Evolutionary conservation across 2,113 vertebrate genomes (phyloP).

Genomic region (Osmerus mordax): DNA sequence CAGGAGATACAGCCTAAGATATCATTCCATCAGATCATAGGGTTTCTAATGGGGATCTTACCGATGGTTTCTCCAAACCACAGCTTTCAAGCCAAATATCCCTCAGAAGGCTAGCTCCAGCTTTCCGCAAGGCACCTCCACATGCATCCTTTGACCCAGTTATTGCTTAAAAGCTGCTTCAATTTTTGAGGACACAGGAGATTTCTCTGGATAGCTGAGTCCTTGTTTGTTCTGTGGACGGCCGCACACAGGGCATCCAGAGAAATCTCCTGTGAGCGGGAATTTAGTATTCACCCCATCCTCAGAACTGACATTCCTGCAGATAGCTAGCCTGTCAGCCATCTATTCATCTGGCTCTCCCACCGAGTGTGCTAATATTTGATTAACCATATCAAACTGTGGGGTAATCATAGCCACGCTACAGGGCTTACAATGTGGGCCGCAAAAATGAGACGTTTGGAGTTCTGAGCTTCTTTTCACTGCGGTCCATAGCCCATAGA

Average conservation of each 20-base stretch:
- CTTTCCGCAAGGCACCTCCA: constrained; percentile 36
- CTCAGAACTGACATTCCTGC: constrained; percentile 15
- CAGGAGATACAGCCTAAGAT: constrained; percentile 50
- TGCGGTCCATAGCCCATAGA: background rate
- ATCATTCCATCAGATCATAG: constrained; percentile 57
- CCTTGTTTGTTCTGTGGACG: constrained; percentile 16
- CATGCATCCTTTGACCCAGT: constrained; percentile 61
- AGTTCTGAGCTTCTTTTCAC: constrained; percentile 24
- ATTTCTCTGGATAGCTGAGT: constrained; percentile 42
- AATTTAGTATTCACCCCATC: constrained; percentile 21
- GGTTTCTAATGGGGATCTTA: constrained; percentile 50
- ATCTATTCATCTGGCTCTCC: background rate
- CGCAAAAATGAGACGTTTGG: too few species aligned
- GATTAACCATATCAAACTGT: constrained; percentile 32
- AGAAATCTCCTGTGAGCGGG: constrained; percentile 7
- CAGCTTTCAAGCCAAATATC: background rate
- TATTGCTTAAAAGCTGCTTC: constrained; percentile 54
- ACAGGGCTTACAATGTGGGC: too few species aligned
- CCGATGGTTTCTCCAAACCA: constrained; percentile 26
- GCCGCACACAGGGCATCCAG: constrained; percentile 5
- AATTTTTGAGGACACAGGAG: constrained; percentile 32
- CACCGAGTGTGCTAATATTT: constrained; percentile 15
- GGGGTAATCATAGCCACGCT: too few species aligned
- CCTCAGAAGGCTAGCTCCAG: constrained; percentile 49
- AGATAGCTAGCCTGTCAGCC: constrained; percentile 15